phyloP scores from a whole-genome alignment of 2,113 vertebrate species.

The Eulacestoma nigropectus region DNA sequence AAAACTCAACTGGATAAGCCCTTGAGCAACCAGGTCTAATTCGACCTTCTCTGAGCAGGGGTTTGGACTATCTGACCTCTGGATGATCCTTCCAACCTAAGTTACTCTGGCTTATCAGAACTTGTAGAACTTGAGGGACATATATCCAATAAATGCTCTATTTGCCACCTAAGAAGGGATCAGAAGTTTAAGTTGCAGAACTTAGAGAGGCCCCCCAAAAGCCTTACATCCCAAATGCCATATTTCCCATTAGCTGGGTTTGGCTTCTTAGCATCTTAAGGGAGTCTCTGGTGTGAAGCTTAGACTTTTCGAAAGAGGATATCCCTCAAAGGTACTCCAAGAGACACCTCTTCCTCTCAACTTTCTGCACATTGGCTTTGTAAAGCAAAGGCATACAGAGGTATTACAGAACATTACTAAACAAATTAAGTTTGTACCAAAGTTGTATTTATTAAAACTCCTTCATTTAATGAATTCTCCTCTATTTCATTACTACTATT shows the following conservation, averaged over 20 bases:
- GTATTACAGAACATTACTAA: not conserved
- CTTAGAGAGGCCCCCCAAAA: not conserved
- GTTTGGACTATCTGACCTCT: not conserved
- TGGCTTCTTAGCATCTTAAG: not conserved
- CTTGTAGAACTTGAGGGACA: rapidly evolving
- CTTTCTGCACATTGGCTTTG: not conserved
- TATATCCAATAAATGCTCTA: not conserved
- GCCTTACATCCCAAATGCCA: not conserved
- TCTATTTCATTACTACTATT: not conserved
- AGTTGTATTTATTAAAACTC: not conserved
- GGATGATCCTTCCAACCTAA: not conserved
- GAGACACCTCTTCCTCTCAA: not conserved
- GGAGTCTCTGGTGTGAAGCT: not conserved
- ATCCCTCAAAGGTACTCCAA: not conserved
- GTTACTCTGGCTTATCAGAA: not conserved
- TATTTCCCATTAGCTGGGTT: not conserved
- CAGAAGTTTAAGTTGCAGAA: not conserved
- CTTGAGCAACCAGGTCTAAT: not conserved
- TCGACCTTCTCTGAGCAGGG: not conserved
- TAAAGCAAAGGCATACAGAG: not conserved
- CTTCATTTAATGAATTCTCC: not conserved
- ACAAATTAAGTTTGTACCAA: not conserved
- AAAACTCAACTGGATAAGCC: not conserved
- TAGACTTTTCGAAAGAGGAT: not conserved
- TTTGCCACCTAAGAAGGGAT: not conserved